Evolutionary conservation across 2,113 vertebrate species (phyloP).

Genomic region (Myodes glareolus): DNA sequence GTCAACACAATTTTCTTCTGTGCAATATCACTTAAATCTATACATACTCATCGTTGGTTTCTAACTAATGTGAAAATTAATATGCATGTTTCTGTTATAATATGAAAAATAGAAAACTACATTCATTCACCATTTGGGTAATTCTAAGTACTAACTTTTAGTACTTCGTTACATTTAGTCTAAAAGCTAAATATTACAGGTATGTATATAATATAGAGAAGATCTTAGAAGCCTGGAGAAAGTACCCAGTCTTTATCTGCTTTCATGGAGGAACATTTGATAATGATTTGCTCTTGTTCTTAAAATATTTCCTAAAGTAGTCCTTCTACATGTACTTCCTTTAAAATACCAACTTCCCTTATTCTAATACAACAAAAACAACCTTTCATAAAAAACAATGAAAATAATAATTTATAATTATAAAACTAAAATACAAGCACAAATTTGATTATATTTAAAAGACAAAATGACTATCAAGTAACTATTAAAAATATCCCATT

Average conservation of each 20-base stretch:
- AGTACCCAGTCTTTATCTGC: not conserved
- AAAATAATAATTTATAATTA: not conserved
- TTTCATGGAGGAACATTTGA: not conserved
- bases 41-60: not conserved
- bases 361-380: not conserved
- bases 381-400: not conserved
- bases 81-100: not conserved
- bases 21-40: too few species aligned
- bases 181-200: slow-evolving; percentile 16
- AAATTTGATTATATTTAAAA: not conserved
- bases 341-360: not conserved
- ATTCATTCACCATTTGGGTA: slow-evolving; percentile 8
- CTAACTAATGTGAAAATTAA: not conserved
- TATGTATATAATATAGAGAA: not conserved
- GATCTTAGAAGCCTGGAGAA: not conserved
- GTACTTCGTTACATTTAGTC: slow-evolving; percentile 7
- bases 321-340: not conserved
- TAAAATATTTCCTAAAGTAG: not conserved
- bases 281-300: not conserved
- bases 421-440: not conserved
- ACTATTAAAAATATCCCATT: not conserved
- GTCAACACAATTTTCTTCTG: not conserved
- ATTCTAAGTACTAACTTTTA: not conserved
- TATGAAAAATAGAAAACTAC: not conserved
- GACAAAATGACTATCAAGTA: not conserved